Conservation (phyloP, 2,113 vertebrate species). For the Poeciliopsis occidentalis region DNA sequence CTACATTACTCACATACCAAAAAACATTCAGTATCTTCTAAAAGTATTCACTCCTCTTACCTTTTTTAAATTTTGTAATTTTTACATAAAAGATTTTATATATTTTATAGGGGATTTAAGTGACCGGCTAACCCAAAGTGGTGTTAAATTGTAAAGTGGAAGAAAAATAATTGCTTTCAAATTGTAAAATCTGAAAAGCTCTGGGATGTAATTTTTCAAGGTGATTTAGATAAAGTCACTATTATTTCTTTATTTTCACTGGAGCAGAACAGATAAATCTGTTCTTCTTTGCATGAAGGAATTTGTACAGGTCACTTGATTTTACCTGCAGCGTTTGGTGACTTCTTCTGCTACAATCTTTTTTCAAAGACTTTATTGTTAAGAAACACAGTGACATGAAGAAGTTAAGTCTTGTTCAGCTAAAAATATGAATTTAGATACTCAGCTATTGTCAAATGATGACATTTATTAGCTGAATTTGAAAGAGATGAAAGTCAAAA, state of each 20-base stretch:
- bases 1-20: neutral
- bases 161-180: too few relatives aligned
- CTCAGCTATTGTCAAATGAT: neutral
- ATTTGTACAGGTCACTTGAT: neutral
- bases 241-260: neutral
- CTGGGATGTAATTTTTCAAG: neutral
- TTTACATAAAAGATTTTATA: neutral
- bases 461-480: neutral
- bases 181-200: too few relatives aligned
- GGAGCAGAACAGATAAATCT: neutral
- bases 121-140: too few relatives aligned
- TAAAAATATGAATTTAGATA: slow-evolving; percentile 1
- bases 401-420: slow-evolving; percentile 13
- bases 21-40: neutral
- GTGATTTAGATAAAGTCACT: neutral
- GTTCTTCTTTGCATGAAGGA: neutral
- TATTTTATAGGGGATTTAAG: neutral
- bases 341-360: neutral
- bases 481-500: neutral
- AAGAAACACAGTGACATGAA: neutral
- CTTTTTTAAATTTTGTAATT: neutral
- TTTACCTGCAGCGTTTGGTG: neutral
- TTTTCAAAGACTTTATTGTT: slow-evolving; percentile 13
- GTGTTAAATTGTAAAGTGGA: too few relatives aligned
- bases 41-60: neutral